These are phyloP conservation scores for Cosmia trapezina DNA, from an alignment of 2,888 invertebrate species.

Conservation along the genomic window DNA sequence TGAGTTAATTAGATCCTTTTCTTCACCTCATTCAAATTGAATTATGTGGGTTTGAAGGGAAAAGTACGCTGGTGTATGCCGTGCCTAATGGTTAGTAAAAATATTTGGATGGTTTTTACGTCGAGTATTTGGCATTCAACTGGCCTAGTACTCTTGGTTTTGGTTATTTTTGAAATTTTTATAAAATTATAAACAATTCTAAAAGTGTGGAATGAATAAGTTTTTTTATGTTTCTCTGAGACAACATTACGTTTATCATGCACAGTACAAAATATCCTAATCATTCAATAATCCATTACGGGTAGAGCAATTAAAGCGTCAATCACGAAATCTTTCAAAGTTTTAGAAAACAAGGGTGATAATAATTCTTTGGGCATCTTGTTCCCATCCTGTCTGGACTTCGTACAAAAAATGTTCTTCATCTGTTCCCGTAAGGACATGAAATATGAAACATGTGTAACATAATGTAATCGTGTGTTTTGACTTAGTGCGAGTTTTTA, in stretches of 20 bases:
- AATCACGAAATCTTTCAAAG: neutral
- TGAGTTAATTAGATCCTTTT: conserved; percentile 61
- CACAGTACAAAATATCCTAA: neutral
- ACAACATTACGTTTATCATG: neutral
- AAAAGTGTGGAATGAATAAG: neutral
- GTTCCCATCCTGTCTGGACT: neutral
- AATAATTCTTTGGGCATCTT: neutral
- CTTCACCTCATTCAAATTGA: conserved; percentile 48
- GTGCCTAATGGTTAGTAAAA: conserved; percentile 25
- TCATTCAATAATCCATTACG: neutral
- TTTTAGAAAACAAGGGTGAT: neutral
- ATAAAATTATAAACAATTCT: neutral
- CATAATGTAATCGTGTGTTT: neutral
- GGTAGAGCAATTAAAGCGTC: neutral
- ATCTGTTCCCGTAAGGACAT: neutral
- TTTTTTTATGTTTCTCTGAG: neutral
- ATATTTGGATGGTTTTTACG: conserved; percentile 22
- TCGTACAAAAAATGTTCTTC: neutral
- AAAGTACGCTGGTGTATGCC: conserved; percentile 13
- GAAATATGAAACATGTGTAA: neutral
- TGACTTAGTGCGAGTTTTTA: too few relatives aligned
- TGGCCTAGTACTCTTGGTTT: neutral
- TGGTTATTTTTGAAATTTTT: neutral
- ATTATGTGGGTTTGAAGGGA: conserved; percentile 39
- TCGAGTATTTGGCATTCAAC: conserved; percentile 11